phyloP scores from a whole-genome alignment of 2,888 invertebrate genomes.

The Eledona agricola region DNA sequence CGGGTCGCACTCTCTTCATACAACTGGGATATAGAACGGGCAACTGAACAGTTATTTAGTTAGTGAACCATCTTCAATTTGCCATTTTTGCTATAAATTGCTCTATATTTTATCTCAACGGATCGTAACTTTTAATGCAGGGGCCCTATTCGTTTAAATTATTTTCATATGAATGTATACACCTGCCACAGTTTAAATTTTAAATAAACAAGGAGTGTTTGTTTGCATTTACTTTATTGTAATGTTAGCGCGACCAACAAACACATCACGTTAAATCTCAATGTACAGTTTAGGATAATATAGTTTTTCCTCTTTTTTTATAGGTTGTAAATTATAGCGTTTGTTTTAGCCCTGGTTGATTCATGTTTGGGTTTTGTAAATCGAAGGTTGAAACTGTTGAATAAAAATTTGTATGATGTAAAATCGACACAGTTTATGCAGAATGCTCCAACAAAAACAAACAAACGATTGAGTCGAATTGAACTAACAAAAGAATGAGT shows the following conservation, averaged over 20 bases:
- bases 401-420: conserved; percentile 22
- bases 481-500: too few species aligned
- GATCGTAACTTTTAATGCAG: conserved; percentile 7
- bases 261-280: too few species aligned
- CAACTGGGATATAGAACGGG: conserved; percentile 92
- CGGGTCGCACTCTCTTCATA: conserved; percentile 89
- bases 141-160: conserved; percentile 14
- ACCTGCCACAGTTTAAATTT: conserved; percentile 17
- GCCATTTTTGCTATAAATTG: conserved; percentile 19
- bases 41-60: conserved; percentile 89
- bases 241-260: too few species aligned
- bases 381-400: conserved; percentile 21
- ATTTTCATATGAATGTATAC: conserved; percentile 34
- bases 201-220: conserved; percentile 43
- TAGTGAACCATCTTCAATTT: conserved; percentile 63
- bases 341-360: background rate
- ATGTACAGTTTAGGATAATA: too few species aligned
- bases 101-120: conserved; percentile 14
- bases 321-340: background rate
- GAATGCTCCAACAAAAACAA: too few species aligned
- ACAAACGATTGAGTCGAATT: too few species aligned
- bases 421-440: too few species aligned
- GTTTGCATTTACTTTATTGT: conserved; percentile 31
- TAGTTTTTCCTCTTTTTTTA: too few species aligned
- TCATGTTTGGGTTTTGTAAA: conserved; percentile 14